A percentile compares a stretch with the other conserved stretches of the same genome.
Evolutionary conservation across 2,797 vertebrate species (phyloP).

Genomic region (Girardinus metallicus): DNA sequence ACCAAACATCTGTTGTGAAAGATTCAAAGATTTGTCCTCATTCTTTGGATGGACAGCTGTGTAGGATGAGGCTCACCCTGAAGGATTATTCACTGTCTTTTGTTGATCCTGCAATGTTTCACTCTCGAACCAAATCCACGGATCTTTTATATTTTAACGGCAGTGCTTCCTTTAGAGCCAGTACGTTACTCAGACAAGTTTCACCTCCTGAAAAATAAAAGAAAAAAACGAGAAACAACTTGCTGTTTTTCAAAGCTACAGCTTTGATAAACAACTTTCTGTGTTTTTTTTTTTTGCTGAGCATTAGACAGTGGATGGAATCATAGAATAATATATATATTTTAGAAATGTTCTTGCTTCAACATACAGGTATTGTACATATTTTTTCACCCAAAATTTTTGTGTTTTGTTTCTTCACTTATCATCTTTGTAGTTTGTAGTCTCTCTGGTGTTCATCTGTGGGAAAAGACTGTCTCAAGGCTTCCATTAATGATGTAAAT

Average conservation of each 20-base stretch:
- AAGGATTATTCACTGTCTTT: background rate
- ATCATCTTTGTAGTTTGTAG: background rate
- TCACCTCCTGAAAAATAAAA: background rate
- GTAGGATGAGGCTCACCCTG: background rate
- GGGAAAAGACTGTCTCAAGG: background rate
- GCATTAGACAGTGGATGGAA: background rate
- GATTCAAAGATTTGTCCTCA: background rate
- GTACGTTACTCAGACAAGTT: background rate
- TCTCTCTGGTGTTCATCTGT: background rate
- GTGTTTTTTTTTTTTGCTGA: too few relatives aligned
- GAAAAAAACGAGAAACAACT: background rate
- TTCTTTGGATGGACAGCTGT: background rate
- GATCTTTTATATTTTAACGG: background rate
- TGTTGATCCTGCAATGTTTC: background rate
- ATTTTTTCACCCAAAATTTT: too few relatives aligned
- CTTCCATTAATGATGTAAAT: background rate
- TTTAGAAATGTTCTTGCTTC: background rate
- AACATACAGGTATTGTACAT: background rate
- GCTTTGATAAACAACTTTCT: too few relatives aligned
- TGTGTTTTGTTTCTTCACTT: background rate
- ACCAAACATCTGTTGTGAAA: background rate
- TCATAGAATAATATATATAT: background rate
- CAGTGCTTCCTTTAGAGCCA: background rate
- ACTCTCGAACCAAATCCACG: background rate
- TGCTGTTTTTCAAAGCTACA: too few relatives aligned